Base-by-base conservation (phyloP, 1,140 invertebrate genomes). In the Neuroterus valhalla region DNA sequence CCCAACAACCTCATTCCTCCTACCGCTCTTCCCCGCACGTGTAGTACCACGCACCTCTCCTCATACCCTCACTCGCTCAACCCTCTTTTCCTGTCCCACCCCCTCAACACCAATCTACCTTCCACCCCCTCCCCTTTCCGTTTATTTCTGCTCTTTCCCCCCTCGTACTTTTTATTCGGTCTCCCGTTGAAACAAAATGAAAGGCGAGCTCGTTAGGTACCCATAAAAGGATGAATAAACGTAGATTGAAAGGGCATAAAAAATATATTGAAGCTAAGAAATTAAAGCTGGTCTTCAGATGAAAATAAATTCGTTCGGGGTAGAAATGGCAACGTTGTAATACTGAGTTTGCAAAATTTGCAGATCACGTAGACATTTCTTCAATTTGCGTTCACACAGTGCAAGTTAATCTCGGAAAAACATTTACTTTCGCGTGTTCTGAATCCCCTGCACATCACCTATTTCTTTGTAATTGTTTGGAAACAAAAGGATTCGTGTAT, bases 231-330 rank as follows among this genome's bases (percentile, higher is more conserved):
- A 83, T 81, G 80, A 85, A 87, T 84, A 82, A 82, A 86, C 80
- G 80, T 81, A 85, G 78, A 85, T 84, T 85, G 79, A 86, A 87
- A 85, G 79, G 79, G 71, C 72, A 83, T 85, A 82, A 85, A 84
- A 81, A 74, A 74, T 79, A 76, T 75, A 82, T 80, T 80, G 77
- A 83, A 83, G 66, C 69, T 73, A 78, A 78, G 50, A 78, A 78
- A 79, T 79, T 77, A 81, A 81, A 78, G 76, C 62, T 78, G 72
- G 62, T 70, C 77, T 72, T 70, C 46, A 76, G 79, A 79, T 79
- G 74, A 74, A 79, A 79, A 81, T 79, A 78, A 79, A 80, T 82
- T 81, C 44, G 10, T 19, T 72, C 50, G 15, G 38, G 52, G 38
- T 50, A 17, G 48, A 52, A 31, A 21, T 52, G 50, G 50, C 31